These are phyloP conservation scores for Drosophila pullipes DNA, from an alignment of 2,888 invertebrate genomes.

Conservation along the genomic window DNA sequence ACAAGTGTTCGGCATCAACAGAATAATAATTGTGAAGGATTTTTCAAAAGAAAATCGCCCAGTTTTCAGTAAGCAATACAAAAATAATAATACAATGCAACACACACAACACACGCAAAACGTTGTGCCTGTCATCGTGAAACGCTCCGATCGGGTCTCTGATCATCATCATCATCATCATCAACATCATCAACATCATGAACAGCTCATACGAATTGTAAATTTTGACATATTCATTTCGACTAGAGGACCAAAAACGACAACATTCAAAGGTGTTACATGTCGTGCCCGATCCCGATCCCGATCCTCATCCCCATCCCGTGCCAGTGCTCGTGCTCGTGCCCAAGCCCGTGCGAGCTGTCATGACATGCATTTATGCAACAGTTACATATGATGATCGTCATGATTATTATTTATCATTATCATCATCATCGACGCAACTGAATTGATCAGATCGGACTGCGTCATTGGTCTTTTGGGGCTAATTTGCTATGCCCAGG, in stretches of 20 bases:
- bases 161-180: slow-evolving; percentile 1
- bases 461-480: slow-evolving; percentile 53
- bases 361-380: slow-evolving; percentile 81
- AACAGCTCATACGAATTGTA: slow-evolving; percentile 71
- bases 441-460: slow-evolving; percentile 27
- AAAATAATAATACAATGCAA: slow-evolving; percentile 16
- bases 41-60: slow-evolving; percentile 65
- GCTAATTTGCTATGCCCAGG: slow-evolving; percentile 77
- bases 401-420: slow-evolving; percentile 4
- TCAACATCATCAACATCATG: slow-evolving; percentile 41
- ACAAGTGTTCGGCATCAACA: slow-evolving; percentile 72
- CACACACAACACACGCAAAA: slow-evolving; percentile 49
- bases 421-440: slow-evolving; percentile 37
- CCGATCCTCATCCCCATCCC: not conserved
- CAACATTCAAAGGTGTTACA: slow-evolving; percentile 76
- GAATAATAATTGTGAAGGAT: slow-evolving; percentile 60
- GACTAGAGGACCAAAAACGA: slow-evolving; percentile 49
- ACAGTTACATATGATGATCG: slow-evolving; percentile 48
- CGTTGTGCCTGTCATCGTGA: slow-evolving; percentile 58
- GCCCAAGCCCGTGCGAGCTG: slow-evolving; percentile 44
- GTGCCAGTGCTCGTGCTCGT: not conserved
- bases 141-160: slow-evolving; percentile 11
- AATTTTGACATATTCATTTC: slow-evolving; percentile 80
- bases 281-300: slow-evolving; percentile 43
- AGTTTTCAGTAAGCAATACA: slow-evolving; percentile 29